Base-by-base conservation (phyloP, 1,140 invertebrate genomes). In the Liolophura sinensis region DNA sequence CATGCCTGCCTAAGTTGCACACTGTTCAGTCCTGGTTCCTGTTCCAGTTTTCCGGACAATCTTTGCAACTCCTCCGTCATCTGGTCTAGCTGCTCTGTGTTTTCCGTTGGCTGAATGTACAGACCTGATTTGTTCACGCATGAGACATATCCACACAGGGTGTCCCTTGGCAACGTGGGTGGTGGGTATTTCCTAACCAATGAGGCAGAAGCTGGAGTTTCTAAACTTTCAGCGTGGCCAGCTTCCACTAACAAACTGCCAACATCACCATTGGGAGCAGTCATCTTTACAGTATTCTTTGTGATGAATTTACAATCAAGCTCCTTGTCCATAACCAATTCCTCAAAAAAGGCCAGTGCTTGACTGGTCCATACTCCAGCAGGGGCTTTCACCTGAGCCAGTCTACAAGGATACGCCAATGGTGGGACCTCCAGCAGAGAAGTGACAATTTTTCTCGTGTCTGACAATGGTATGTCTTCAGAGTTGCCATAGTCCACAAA, bases 1-100 rank as follows among this genome's bases (percentile, higher is more conserved):
- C 92, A 94, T 0, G 90, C 73, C 0, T 88, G 87, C 11, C 89
- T 89, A 61, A 60, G 20, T 56, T 56, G n/a, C 40, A 64, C 47
- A 4, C 16, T n/a, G 60, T 14, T 22, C 16, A 61, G 25, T 49
- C 18, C 31, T 40, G 25, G 18, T 49, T 61, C 9, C 48, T 49
- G 22, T n/a, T n/a, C 60, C 60, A 61, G 20, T n/a, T 16, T 4
- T 49, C 40, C 60, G 25, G 40, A 4, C 20, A 61, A 49, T 61
- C 48, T 61, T 61, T 49, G 20, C 31, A 15, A 61, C 24, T 47
- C 46, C 18, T 49, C 18, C 25, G 31, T 22, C 15, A 49, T 18
- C 11, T 49, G 15, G 12, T 61, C 60, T 47, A 61, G 16, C 27
- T n/a, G 20, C 16, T 50, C 48, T 20, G 48, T 49, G 50, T 61